These are phyloP conservation scores for Brachionus koreanus DNA, from an alignment of 1,140 invertebrate species.

Conservation along the genomic window DNA sequence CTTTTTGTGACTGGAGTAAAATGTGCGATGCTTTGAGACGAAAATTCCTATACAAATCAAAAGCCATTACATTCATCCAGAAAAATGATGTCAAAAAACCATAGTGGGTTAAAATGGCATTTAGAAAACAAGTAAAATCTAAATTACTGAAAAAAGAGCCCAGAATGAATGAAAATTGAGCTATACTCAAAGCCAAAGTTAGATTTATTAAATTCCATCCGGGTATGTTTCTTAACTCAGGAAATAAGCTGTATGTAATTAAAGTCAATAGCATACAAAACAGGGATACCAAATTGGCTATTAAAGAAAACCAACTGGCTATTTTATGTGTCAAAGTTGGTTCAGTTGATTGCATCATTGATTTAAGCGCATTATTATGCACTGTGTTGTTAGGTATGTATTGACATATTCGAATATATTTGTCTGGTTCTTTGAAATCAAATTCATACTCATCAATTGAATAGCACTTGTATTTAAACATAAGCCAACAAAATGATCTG, in stretches of 20 bases:
- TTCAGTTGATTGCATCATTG: not conserved
- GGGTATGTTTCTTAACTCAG: slow-evolving; percentile 61
- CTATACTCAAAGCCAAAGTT: slow-evolving; percentile 58
- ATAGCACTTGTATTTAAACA: slow-evolving; percentile 20
- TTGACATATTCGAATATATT: slow-evolving; percentile 33
- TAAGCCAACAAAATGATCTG: slow-evolving; percentile 12
- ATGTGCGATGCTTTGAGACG: slow-evolving; percentile 58
- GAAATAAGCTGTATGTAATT: slow-evolving; percentile 58
- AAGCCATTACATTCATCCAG: slow-evolving; percentile 65
- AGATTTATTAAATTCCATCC: slow-evolving; percentile 62
- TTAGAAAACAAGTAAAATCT: slow-evolving; percentile 49
- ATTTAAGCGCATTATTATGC: not conserved
- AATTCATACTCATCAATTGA: slow-evolving; percentile 34
- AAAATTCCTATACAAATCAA: slow-evolving; percentile 66
- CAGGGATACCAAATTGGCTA: slow-evolving; percentile 49
- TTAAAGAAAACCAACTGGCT: slow-evolving; percentile 3
- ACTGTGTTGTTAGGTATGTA: not conserved
- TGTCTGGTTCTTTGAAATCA: slow-evolving; percentile 18
- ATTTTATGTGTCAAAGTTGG: not conserved
- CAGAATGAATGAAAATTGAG: slow-evolving; percentile 60
- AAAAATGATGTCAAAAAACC: slow-evolving; percentile 63
- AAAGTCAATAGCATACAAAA: slow-evolving; percentile 51
- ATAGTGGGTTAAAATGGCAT: slow-evolving; percentile 61
- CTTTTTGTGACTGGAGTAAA: slow-evolving; percentile 47
- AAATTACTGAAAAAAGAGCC: slow-evolving; percentile 49